These are phyloP conservation scores for Ailuropoda melanoleuca DNA, from an alignment of 2,113 vertebrate genomes.

Conservation along the genomic window DNA sequence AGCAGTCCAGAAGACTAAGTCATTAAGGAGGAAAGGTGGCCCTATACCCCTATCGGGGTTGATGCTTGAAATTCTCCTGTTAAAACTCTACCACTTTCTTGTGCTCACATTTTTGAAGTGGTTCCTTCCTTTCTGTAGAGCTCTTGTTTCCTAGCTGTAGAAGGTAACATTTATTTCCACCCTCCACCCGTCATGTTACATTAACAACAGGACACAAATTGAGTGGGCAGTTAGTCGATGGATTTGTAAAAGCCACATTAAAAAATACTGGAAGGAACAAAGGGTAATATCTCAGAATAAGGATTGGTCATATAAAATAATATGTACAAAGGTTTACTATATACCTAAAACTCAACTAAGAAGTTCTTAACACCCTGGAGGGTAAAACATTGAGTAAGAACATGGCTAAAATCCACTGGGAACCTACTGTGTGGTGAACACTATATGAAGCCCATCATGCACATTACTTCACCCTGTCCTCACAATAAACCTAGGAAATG, in stretches of 20 bases:
- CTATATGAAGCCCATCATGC: no score
- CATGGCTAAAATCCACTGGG: not conserved
- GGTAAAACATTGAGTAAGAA: slow-evolving; percentile 5
- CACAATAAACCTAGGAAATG: not conserved
- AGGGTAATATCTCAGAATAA: slow-evolving; percentile 22
- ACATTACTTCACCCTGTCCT: not conserved
- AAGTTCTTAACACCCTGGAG: not conserved
- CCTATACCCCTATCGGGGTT: not conserved
- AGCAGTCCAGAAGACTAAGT: not conserved
- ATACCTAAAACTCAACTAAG: not conserved
- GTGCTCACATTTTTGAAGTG: not conserved
- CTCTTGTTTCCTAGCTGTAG: not conserved
- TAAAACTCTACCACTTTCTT: not conserved
- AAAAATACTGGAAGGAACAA: slow-evolving; percentile 10
- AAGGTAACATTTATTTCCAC: not conserved
- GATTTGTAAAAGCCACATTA: slow-evolving; percentile 40
- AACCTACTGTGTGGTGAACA: not conserved
- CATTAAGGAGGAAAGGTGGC: not conserved
- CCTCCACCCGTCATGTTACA: not conserved
- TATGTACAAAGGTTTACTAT: not conserved
- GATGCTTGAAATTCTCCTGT: not conserved
- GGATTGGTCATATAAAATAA: not conserved
- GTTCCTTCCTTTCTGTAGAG: not conserved
- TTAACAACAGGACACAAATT: not conserved
- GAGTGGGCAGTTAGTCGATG: not conserved